Percentiles rank a stretch among this genome's conserved stretches.
These are phyloP conservation scores for Drosophila ercepeae DNA, from an alignment of 1,140 invertebrate species.

Conservation along the genomic window DNA sequence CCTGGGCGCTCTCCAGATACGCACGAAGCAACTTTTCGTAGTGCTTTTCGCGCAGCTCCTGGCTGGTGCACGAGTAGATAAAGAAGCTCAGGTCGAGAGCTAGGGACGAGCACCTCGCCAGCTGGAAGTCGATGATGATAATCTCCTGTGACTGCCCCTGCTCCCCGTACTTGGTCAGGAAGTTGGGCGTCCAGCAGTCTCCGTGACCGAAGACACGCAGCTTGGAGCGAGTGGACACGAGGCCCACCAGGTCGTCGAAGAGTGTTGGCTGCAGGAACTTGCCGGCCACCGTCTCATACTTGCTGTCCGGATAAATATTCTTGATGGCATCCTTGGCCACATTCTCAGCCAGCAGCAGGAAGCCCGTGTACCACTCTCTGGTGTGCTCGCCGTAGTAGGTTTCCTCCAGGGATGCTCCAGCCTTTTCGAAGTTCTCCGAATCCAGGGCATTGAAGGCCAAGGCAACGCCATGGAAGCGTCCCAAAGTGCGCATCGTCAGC, in stretches of 20 bases:
- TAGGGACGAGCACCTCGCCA: constrained; percentile 86
- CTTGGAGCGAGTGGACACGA: constrained; percentile 67
- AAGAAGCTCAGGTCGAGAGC: constrained; percentile 87
- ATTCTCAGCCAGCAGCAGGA: constrained; percentile 85
- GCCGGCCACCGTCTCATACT: constrained; percentile 86
- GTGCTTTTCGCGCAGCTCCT: constrained; percentile 85
- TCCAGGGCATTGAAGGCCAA: constrained; percentile 88
- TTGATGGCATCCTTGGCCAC: constrained; percentile 87
- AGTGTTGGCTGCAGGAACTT: constrained; percentile 85
- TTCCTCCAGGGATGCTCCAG: constrained; percentile 69
- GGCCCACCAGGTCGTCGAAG: constrained; percentile 77
- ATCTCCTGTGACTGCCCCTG: constrained; percentile 84
- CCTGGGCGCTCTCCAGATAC: constrained; percentile 86
- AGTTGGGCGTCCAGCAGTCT: constrained; percentile 90
- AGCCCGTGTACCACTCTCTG: constrained; percentile 87
- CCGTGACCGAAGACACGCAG: constrained; percentile 87
- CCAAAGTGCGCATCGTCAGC: constrained; percentile 86
- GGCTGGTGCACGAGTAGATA: constrained; percentile 87
- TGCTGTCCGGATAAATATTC: constrained; percentile 86
- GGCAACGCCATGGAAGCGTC: constrained; percentile 88
- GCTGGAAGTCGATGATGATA: constrained; percentile 89
- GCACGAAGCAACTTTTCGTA: constrained; percentile 85
- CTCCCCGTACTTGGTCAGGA: constrained; percentile 85
- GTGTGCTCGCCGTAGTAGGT: constrained; percentile 86
- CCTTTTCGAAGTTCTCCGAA: constrained; percentile 85